Base-by-base conservation (phyloP, 1,140 invertebrate genomes). In the Wasmannia auropunctata region DNA sequence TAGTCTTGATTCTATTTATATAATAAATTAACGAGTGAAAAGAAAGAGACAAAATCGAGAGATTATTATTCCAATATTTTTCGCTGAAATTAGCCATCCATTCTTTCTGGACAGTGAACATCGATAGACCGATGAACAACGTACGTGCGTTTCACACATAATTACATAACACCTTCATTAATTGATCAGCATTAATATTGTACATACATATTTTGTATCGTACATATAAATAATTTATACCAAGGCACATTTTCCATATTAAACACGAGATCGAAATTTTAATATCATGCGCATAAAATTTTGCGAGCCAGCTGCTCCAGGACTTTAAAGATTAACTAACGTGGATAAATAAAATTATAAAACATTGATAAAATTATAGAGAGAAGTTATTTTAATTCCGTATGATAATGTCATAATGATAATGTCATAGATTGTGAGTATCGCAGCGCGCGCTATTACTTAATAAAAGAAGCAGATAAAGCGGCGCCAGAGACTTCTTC, bases 151-250 rank as follows among this genome's bases (percentile, higher is more conserved):
- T 72, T 34, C 10, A n/a, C 2, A 7, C 0, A 14, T 49, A 46
- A 46, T 49, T 16, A 43, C 22, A 28, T 25, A 56, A 34, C 49
- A 22, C 7, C 5, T 72, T 54, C 6, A 54, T 5, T 56, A 16
- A 56, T 22, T 25, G 14, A 25, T 25, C 14, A 46, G 25, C 22
- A 65, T 63, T 22, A 34, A 75, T 58, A 37, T 75, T 54, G 14
- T 2, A n/a, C n/a, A 37, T 16, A 22, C 34, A 63, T 37, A 22
- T 65, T 58, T 56, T 56, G 2, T 51, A 22, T 56, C 14, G 11
- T 34, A 37, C 3, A 72, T 69, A 49, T 51, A 72, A 72, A 31
- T 74, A n/a, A 56, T 74, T 74, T 19, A 34, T 25, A 22, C 25
- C 7, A 58, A 40, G 7, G 2, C 3, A 40, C 14, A 40, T 65